A percentile compares a stretch with the other conserved stretches of the same genome.
Evolutionary conservation across 2,888 invertebrate species (phyloP).

Genomic region (Spilarctia lutea): DNA sequence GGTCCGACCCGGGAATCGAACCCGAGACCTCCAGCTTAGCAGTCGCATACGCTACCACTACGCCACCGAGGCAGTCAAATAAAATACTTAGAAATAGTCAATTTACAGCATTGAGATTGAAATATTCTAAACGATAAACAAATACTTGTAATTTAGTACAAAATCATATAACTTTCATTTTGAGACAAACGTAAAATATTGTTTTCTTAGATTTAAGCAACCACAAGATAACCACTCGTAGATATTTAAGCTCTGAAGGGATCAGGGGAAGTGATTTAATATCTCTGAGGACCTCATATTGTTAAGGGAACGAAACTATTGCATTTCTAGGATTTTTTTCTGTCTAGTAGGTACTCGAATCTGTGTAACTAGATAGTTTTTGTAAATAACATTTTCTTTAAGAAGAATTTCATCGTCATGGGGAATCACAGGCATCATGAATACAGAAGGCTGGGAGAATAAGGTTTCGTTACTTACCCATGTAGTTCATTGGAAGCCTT

Average conservation of each 20-base stretch:
- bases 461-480: slow-evolving; percentile 62
- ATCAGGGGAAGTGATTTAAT: neutral
- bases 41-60: too few species aligned
- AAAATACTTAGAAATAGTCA: too few species aligned
- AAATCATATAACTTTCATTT: neutral
- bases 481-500: slow-evolving; percentile 78
- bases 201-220: neutral
- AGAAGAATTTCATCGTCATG: neutral
- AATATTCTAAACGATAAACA: neutral
- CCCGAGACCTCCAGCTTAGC: too few species aligned
- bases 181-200: neutral
- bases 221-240: neutral
- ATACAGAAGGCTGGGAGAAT: neutral
- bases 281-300: neutral
- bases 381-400: neutral
- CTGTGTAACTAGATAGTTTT: neutral
- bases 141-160: too few species aligned
- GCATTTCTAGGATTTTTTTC: neutral
- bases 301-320: neutral
- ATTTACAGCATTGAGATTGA: neutral
- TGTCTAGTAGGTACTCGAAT: neutral
- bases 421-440: neutral
- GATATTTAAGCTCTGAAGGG: neutral
- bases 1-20: too few species aligned
- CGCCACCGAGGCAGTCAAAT: too few species aligned